Evolutionary conservation across 2,888 invertebrate genomes (phyloP).

Genomic region (Andrena dorsata): DNA sequence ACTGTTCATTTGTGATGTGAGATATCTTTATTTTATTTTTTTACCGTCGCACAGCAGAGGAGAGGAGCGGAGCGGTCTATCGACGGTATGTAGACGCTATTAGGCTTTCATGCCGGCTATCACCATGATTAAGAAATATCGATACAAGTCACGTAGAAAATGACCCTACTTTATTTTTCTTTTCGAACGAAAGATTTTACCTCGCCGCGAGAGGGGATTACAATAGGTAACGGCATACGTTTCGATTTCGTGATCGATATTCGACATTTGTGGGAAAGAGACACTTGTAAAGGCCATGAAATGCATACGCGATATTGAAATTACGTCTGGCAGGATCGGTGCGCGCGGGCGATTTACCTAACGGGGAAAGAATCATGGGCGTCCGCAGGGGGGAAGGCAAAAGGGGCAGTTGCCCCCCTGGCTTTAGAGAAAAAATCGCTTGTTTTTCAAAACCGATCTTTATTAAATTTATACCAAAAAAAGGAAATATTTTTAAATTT

Average conservation of each 20-base stretch:
- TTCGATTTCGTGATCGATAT: background rate
- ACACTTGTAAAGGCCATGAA: conserved; percentile 18
- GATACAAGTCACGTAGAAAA: conserved; percentile 8
- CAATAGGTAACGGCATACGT: background rate
- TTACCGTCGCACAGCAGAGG: conserved; percentile 33
- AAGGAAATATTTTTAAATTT: no score
- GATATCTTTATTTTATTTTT: conserved; percentile 56
- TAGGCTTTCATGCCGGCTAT: conserved; percentile 23
- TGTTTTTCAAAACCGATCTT: no score
- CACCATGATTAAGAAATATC: conserved; percentile 24
- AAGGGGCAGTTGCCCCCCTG: no score
- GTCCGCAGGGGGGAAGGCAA: no score
- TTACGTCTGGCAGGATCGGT: conserved; percentile 26
- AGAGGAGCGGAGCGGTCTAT: conserved; percentile 33
- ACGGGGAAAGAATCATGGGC: conserved; percentile 24
- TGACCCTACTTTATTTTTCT: background rate
- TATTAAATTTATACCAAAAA: no score
- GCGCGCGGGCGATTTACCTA: background rate
- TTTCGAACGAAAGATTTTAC: conserved; percentile 15
- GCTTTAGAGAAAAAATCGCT: no score
- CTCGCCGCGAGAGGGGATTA: background rate
- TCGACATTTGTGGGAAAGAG: conserved; percentile 8
- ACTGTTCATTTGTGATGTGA: conserved; percentile 72
- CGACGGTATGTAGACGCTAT: conserved; percentile 17
- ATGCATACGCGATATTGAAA: conserved; percentile 19